Percentiles rank a stretch among this genome's conserved stretches.
Evolutionary conservation across 2,797 vertebrate genomes (phyloP).

Genomic region (Gorsachius magnificus): DNA sequence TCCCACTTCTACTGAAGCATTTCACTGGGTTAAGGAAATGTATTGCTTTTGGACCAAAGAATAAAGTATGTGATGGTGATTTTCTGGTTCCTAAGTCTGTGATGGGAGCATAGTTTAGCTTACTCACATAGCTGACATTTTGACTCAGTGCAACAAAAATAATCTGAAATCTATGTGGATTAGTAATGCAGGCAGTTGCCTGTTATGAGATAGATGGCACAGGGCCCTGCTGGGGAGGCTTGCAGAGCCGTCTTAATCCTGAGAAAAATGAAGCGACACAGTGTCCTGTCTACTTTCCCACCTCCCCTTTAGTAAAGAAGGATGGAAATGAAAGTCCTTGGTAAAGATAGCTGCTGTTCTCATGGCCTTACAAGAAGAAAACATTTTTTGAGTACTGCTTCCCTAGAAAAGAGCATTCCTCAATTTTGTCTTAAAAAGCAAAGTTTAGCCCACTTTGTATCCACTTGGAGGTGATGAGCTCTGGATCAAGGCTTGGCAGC

Average conservation of each 20-base stretch:
- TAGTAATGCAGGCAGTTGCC: not conserved
- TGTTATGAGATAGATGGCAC: conserved; percentile 1
- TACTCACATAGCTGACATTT: conserved; percentile 54
- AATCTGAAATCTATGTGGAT: conserved; percentile 46
- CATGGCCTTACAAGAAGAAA: not conserved
- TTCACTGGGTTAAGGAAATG: not conserved
- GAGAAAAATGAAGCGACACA: not conserved
- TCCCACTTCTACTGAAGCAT: not conserved
- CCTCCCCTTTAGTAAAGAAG: not conserved
- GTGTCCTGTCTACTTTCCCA: not conserved
- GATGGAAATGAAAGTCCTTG: not conserved
- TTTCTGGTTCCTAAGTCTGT: not conserved
- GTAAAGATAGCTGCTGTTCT: not conserved
- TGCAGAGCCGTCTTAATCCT: not conserved
- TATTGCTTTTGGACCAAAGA: conserved; percentile 43
- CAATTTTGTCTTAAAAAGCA: not conserved
- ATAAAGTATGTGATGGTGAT: not conserved
- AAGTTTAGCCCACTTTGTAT: not conserved
- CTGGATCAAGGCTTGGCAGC: not conserved
- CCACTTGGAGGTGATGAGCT: not conserved
- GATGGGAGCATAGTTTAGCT: conserved; percentile 39
- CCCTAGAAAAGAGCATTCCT: not conserved
- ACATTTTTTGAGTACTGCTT: not conserved
- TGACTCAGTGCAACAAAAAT: conserved; percentile 47
- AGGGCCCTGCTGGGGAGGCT: not conserved